Percentiles rank a stretch among this genome's conserved stretches.
Conservation (phyloP, 2,113 vertebrate species). For the Aythya baeri region DNA sequence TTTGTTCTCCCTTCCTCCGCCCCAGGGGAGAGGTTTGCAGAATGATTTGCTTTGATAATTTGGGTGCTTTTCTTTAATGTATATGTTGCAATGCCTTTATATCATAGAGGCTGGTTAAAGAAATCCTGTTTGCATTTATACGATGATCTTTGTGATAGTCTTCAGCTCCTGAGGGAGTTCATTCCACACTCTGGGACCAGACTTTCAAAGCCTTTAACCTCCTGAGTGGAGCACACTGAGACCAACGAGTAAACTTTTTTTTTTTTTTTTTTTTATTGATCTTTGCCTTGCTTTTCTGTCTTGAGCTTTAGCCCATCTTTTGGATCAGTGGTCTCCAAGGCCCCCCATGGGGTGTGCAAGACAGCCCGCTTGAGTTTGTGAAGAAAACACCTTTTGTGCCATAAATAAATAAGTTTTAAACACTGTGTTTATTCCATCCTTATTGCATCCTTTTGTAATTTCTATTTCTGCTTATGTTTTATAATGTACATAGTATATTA, state of each 20-base stretch:
- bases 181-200: neutral
- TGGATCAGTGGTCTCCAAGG: neutral
- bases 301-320: neutral
- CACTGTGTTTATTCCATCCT: neutral
- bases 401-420: neutral
- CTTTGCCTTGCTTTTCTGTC: neutral
- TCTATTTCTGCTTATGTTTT: neutral
- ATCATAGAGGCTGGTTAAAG: conserved; percentile 42
- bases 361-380: neutral
- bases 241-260: neutral
- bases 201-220: conserved; percentile 12
- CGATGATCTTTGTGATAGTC: neutral
- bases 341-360: neutral
- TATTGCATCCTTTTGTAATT: neutral
- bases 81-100: conserved; percentile 52
- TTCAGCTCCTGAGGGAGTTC: conserved; percentile 39
- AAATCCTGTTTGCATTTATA: conserved; percentile 28
- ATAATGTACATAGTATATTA: neutral
- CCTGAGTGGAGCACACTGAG: neutral
- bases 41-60: conserved; percentile 55
- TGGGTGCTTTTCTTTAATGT: conserved; percentile 30
- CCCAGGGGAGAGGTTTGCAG: conserved; percentile 17
- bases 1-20: conserved; percentile 61
- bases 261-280: neutral
- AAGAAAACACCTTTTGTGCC: neutral